Evolutionary conservation across 2,888 invertebrate genomes (phyloP), one percentile per base, ranked within the genome.

Genomic region (Patella caerulea): DNA sequence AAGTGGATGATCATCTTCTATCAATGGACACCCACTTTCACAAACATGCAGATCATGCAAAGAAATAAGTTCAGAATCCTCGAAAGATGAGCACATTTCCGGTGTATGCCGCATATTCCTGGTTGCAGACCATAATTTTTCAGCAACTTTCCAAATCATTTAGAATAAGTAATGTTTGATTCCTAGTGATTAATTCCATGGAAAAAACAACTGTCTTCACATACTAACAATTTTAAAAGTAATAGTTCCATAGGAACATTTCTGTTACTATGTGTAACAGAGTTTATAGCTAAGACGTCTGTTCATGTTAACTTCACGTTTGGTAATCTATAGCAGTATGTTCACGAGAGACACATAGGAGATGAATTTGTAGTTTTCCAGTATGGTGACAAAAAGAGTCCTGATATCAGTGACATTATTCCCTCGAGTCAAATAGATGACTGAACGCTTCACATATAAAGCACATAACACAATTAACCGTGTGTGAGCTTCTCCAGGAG

Each of bases 101-200:
- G 19, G 65, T 65, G 19, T 65, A 24, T 65, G 65, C 19, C 65
- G 65, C 65, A 65, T 65, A 65, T 65, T 65, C 65, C 19, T 65
- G 65, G 56, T 15, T 70, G 53, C 54, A 29, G 71, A 77, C 78
- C 78, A 78, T 59, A 80, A 72, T 73, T 80, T 78, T 52, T 74
- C 80, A 54, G 78, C 73, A 73, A 78, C 71, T 72, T 80, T 78
- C 80, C 80, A 80, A 76, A 80, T 78, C 80, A 80, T 80, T 80
- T 75, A 75, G 70, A 65, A 65, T 24, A 65, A 4, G 19, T 24
- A 24, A 65, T 12, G 65, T 65, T 65, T 24, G 19, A 65, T 65
- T 65, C 45, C 45, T 45, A 45, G 45, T 45, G 45, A 45, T 45
- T 45, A 45, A 7, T 65, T 65, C 65, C 65, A 65, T 65, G 65